Evolutionary conservation across 2,113 vertebrate species (phyloP), one percentile per base, ranked within the genome.

Genomic region (Stictonetta naevosa): DNA sequence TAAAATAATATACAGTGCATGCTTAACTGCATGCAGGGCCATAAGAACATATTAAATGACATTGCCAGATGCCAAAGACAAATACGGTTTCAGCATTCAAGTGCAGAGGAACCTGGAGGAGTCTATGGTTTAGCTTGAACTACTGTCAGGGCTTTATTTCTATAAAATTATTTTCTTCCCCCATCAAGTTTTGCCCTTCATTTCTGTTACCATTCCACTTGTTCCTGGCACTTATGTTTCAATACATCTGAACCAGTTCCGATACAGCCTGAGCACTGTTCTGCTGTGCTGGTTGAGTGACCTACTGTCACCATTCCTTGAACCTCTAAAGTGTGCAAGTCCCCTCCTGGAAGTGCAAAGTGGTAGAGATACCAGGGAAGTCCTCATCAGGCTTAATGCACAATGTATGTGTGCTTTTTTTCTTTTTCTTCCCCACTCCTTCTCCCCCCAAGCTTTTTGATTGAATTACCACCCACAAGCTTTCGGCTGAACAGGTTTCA

Each of bases 1-100:
- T 98, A 98, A 98, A 98, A 98, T 98, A 98, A 98, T 98, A 98
- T 95, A 97, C 96, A 97, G 97, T 95, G 97, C 96, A 97, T 96
- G 97, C 96, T 97, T 98, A 97, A 97, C 87, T 95, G 97, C 97
- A 95, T 96, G 92, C 93, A 92, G 76, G 93, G 71, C 96, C 79
- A 10, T 94, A 95, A 76, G 97, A 97, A 97, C 75, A 52, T 97
- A 97, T 98, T 98, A 97, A 98, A 98, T 98, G 98, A 97, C 97
- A 96, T 94, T 91, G 95, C 90, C 96, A 96, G 91, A 94, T 98
- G 98, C 97, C 97, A 97, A 98, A 98, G 95, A 96, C 95, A 97
- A 97, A 97, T 94, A 97, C 11, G 85, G 93, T 95, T 97, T 97
- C 96, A 95, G 71, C 91, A 92, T 97, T 96, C 83, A 95, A 50